Evolutionary conservation across 2,888 invertebrate genomes (phyloP).

Genomic region (Beris chalybata): DNA sequence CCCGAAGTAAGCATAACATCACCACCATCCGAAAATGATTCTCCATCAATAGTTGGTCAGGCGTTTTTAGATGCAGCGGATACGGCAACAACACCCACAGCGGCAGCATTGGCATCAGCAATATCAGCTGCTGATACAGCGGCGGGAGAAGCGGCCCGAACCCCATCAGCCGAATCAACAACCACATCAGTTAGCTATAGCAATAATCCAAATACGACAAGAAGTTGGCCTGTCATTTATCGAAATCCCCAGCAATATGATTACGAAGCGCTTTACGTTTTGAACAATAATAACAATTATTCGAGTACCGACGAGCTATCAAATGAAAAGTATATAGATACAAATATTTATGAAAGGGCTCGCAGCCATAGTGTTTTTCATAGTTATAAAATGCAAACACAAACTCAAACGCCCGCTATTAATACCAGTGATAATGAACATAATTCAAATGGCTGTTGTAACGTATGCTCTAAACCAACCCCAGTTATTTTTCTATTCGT

Average conservation of each 20-base stretch:
- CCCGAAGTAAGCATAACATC: slow-evolving; percentile 56
- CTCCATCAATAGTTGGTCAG: slow-evolving; percentile 26
- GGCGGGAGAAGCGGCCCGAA: slow-evolving; percentile 20
- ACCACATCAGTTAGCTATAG: slow-evolving; percentile 48
- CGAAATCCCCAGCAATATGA: slow-evolving; percentile 55
- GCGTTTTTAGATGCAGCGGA: slow-evolving; percentile 24
- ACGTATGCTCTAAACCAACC: slow-evolving; percentile 52
- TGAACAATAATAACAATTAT: slow-evolving; percentile 43
- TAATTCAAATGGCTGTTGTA: slow-evolving; percentile 47
- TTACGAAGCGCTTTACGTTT: slow-evolving; percentile 53
- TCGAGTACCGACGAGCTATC: slow-evolving; percentile 38
- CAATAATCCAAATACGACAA: slow-evolving; percentile 54
- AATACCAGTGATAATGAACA: slow-evolving; percentile 50
- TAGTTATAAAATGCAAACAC: slow-evolving; percentile 50
- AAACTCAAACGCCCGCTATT: slow-evolving; percentile 42
- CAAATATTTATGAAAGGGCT: slow-evolving; percentile 40
- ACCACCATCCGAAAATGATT: slow-evolving; percentile 44
- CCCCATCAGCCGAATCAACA: slow-evolving; percentile 32
- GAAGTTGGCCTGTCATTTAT: slow-evolving; percentile 57
- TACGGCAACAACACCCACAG: slow-evolving; percentile 21
- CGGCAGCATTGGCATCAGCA: slow-evolving; percentile 30
- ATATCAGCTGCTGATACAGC: slow-evolving; percentile 13
- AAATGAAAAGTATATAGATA: slow-evolving; percentile 36
- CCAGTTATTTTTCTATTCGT: slow-evolving; percentile 54
- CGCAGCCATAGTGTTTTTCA: slow-evolving; percentile 50